These are phyloP conservation scores for Sterna hirundo DNA, from an alignment of 2,113 vertebrate genomes.

Conservation along the genomic window DNA sequence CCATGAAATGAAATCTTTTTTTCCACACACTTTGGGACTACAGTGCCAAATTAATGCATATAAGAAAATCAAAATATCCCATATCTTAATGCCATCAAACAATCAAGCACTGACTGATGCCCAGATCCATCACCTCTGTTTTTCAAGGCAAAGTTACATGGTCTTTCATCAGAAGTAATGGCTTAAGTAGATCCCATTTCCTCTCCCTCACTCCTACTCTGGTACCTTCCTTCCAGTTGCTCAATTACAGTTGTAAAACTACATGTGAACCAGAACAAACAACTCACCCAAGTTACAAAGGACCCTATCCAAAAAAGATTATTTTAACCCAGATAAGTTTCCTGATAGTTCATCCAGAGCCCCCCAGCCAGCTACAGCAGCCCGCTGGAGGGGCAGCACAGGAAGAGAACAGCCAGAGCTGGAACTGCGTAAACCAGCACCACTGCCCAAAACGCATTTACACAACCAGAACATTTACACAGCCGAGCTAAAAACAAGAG, in stretches of 20 bases:
- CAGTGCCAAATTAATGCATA: background rate
- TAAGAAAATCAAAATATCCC: background rate
- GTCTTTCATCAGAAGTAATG: background rate
- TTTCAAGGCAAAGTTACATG: background rate
- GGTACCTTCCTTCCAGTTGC: background rate
- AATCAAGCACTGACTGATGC: background rate
- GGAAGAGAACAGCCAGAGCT: background rate
- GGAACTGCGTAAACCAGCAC: fast-evolving
- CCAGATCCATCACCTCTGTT: background rate
- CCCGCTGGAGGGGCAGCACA: background rate
- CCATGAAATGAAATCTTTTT: background rate
- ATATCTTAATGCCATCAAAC: background rate
- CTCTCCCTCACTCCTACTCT: background rate
- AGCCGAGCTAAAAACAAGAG: background rate
- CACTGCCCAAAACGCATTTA: background rate
- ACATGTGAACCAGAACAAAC: background rate
- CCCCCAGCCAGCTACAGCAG: background rate
- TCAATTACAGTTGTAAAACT: background rate
- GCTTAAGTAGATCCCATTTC: background rate
- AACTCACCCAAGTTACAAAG: background rate
- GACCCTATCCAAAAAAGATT: background rate
- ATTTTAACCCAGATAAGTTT: background rate
- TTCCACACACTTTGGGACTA: background rate
- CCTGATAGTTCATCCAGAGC: background rate
- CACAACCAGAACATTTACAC: background rate